Evolutionary conservation across 2,113 vertebrate species (phyloP).

Genomic region (Ia io): DNA sequence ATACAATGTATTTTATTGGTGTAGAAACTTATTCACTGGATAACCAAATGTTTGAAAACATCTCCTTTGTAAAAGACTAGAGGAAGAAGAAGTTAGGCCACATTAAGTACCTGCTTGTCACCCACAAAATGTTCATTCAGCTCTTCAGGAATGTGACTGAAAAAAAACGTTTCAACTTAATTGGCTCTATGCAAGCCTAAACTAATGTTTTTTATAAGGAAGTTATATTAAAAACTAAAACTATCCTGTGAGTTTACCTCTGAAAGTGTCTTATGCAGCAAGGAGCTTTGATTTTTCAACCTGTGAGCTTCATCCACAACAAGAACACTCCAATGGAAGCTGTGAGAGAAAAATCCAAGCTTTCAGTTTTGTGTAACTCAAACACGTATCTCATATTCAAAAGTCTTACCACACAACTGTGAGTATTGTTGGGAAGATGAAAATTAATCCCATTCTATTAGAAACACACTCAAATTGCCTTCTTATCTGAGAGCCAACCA

Average conservation of each 20-base stretch:
- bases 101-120: background rate
- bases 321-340: slow-evolving; percentile 83
- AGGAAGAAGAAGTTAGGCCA: background rate
- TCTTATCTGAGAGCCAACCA: background rate
- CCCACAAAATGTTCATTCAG: background rate
- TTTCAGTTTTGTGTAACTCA: background rate
- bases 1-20: background rate
- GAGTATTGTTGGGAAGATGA: background rate
- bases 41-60: slow-evolving; percentile 11
- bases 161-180: background rate
- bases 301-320: slow-evolving; percentile 96
- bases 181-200: background rate
- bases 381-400: background rate
- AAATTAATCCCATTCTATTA: background rate
- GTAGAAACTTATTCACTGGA: background rate
- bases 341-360: slow-evolving; percentile 63
- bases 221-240: background rate
- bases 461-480: background rate
- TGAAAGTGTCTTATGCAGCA: slow-evolving; percentile 87
- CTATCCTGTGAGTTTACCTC: slow-evolving; percentile 82
- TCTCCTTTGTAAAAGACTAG: background rate
- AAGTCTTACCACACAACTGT: background rate
- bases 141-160: background rate
- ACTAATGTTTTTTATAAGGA: background rate
- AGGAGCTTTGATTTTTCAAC: slow-evolving; percentile 92